Conservation (phyloP, 1,140 invertebrate species). For the Cryptotermes secundus region DNA sequence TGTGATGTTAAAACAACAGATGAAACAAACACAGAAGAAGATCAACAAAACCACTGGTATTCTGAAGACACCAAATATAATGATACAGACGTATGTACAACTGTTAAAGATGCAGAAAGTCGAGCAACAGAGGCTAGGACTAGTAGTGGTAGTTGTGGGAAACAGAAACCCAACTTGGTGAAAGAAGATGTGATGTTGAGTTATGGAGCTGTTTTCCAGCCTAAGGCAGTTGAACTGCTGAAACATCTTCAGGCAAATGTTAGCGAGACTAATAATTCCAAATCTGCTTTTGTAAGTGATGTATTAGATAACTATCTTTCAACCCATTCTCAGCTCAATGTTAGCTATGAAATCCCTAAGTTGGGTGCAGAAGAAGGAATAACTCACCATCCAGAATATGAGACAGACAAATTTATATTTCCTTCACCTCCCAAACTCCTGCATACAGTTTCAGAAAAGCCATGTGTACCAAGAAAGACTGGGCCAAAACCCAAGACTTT, state of each 20-base stretch:
- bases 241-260: not conserved
- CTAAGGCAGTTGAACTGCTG: not conserved
- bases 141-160: not conserved
- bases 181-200: slow-evolving; percentile 2
- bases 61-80: slow-evolving; percentile 5
- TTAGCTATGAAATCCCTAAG: slow-evolving; percentile 44
- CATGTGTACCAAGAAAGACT: slow-evolving; percentile 32
- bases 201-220: not conserved
- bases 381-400: slow-evolving; percentile 20
- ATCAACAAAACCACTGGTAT: slow-evolving; percentile 9
- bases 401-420: not conserved
- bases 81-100: not conserved
- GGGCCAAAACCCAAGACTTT: slow-evolving; percentile 44
- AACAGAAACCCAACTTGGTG: not conserved
- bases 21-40: slow-evolving; percentile 20
- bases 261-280: slow-evolving; percentile 32
- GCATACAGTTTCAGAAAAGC: not conserved
- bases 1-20: slow-evolving; percentile 27
- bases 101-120: not conserved
- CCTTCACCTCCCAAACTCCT: slow-evolving; percentile 25
- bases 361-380: slow-evolving; percentile 41
- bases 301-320: slow-evolving; percentile 42
- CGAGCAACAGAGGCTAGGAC: not conserved
- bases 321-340: slow-evolving; percentile 41
- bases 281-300: slow-evolving; percentile 43